Evolutionary conservation across 2,113 vertebrate genomes (phyloP).

Genomic region (Holacanthus passer): DNA sequence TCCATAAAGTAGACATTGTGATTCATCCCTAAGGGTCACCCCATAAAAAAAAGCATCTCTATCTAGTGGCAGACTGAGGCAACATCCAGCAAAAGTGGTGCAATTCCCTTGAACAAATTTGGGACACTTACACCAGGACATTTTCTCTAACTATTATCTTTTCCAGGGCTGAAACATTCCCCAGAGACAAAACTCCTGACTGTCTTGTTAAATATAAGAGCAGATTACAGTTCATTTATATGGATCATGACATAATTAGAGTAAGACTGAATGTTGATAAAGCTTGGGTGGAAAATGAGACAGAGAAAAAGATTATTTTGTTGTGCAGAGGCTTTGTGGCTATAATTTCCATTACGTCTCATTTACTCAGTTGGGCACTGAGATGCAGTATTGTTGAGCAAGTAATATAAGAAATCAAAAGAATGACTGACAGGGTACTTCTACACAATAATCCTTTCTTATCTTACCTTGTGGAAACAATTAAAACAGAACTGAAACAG

Average conservation of each 20-base stretch:
- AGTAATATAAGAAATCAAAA: slow-evolving; percentile 22
- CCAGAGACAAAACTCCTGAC: slow-evolving; percentile 10
- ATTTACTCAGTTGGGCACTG: slow-evolving; percentile 5
- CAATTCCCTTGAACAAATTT: slow-evolving; percentile 68
- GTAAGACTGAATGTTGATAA: slow-evolving; percentile 22
- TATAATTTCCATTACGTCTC: slow-evolving; percentile 16
- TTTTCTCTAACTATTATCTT: slow-evolving; percentile 59
- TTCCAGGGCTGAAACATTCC: slow-evolving; percentile 34
- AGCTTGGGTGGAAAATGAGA: slow-evolving; percentile 18
- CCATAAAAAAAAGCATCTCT: slow-evolving; percentile 30
- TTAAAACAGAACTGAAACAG: slow-evolving; percentile 36
- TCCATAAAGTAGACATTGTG: slow-evolving; percentile 51
- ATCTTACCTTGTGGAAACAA: slow-evolving; percentile 46
- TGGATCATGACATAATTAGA: slow-evolving; percentile 28
- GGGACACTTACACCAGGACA: slow-evolving; percentile 58
- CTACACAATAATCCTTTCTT: slow-evolving; percentile 29
- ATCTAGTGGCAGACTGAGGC: slow-evolving; percentile 72
- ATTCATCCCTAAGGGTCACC: slow-evolving; percentile 67
- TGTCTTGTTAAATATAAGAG: slow-evolving; percentile 24
- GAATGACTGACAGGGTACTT: slow-evolving; percentile 20
- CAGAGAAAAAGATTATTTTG: slow-evolving; percentile 12
- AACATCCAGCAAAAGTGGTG: slow-evolving; percentile 66
- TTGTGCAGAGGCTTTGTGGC: not conserved
- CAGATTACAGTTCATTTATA: slow-evolving; percentile 29
- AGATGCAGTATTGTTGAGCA: slow-evolving; percentile 6